A percentile compares a stretch with the other conserved stretches of the same genome.
These are phyloP conservation scores for Diachrysia chrysitis DNA, from an alignment of 2,888 invertebrate species.

Conservation along the genomic window DNA sequence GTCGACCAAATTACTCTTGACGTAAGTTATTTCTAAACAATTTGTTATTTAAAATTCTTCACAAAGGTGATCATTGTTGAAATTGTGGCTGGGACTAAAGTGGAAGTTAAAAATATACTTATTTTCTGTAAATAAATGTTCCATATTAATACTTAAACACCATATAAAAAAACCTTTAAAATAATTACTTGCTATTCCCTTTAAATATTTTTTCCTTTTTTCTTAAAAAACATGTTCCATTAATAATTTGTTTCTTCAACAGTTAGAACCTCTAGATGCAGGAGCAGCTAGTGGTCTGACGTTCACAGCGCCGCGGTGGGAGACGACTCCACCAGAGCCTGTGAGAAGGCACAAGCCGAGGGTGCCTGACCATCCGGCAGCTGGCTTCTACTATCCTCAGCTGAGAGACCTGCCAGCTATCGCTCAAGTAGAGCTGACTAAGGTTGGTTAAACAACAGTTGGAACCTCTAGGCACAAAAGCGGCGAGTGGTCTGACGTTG, in stretches of 20 bases:
- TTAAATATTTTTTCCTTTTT: too few species aligned
- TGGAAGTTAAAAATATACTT: too few species aligned
- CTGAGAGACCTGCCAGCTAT: constrained; percentile 94
- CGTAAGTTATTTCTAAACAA: constrained; percentile 68
- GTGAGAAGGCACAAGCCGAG: constrained; percentile 94
- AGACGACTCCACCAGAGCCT: constrained; percentile 94
- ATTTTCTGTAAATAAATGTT: too few species aligned
- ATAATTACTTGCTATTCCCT: too few species aligned
- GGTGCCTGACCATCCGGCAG: constrained; percentile 95
- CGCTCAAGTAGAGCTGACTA: constrained; percentile 95
- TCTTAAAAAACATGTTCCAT: too few species aligned
- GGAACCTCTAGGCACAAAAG: too few species aligned
- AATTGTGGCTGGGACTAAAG: too few species aligned
- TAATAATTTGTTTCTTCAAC: background rate
- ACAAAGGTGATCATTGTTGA: too few species aligned
- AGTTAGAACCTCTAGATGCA: constrained; percentile 96
- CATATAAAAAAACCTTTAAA: too few species aligned
- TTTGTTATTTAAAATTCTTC: too few species aligned
- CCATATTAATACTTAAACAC: too few species aligned
- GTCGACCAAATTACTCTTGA: constrained; percentile 87
- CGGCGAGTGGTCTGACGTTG: too few species aligned
- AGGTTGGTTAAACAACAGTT: constrained; percentile 90
- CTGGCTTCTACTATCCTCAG: constrained; percentile 97
- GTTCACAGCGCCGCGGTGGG: constrained; percentile 98
- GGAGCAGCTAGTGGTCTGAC: constrained; percentile 98